Conservation (phyloP, 2,113 vertebrate genomes). For the Tachysurus vachellii region DNA sequence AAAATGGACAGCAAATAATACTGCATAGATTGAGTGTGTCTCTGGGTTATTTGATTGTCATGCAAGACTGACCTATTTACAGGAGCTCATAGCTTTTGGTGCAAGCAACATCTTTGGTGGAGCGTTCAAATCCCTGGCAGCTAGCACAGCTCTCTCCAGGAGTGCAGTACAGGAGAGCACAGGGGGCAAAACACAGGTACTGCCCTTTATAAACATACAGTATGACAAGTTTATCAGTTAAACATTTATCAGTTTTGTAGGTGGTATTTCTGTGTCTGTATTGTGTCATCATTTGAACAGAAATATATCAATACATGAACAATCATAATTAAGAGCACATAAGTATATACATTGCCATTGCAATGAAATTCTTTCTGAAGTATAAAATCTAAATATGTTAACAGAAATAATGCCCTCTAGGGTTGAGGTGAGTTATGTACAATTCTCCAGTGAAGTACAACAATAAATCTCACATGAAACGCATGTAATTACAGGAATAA, state of each 20-base stretch:
- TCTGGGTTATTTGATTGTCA: not conserved
- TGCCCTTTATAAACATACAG: not conserved
- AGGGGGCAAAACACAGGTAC: conserved; percentile 95
- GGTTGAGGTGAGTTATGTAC: not conserved
- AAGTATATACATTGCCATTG: not conserved
- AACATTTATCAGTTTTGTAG: not conserved
- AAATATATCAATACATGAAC: not conserved
- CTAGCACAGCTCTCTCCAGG: conserved; percentile 89
- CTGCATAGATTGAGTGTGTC: not conserved
- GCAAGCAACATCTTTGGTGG: conserved; percentile 87
- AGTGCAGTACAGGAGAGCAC: conserved; percentile 94
- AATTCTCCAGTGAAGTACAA: not conserved
- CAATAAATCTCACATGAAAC: not conserved
- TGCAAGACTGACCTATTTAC: not conserved
- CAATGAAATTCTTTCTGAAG: not conserved
- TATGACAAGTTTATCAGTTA: not conserved
- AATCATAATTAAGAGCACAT: not conserved
- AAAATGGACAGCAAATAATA: not conserved
- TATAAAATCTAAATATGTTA: not conserved
- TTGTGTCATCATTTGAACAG: not conserved
- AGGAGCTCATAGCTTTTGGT: conserved; percentile 96
- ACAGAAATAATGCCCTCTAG: conserved; percentile 40
- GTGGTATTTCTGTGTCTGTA: not conserved
- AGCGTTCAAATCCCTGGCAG: conserved; percentile 87
- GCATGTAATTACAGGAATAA: not conserved